Evolutionary conservation across 2,113 vertebrate species (phyloP).

Genomic region (Polyodon spathula): DNA sequence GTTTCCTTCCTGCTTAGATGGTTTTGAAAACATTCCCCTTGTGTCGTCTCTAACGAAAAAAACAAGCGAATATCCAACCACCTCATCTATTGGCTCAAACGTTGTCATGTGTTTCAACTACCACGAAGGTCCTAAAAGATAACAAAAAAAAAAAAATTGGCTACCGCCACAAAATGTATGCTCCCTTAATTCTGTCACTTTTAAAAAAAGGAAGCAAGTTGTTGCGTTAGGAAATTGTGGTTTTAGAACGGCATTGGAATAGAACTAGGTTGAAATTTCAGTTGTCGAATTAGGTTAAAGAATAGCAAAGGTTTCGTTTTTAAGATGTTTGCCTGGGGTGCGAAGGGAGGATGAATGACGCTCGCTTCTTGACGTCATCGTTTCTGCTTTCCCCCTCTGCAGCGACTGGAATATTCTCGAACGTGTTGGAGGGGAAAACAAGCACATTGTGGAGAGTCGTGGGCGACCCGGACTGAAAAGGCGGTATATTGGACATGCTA

Average conservation of each 20-base stretch:
- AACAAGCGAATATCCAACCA: slow-evolving; percentile 50
- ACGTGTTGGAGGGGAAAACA: slow-evolving; percentile 24
- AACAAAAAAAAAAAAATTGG: slow-evolving; percentile 34
- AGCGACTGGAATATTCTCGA: slow-evolving; percentile 56
- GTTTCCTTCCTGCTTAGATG: slow-evolving; percentile 40
- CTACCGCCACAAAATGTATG: not conserved
- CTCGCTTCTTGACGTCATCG: slow-evolving; percentile 59
- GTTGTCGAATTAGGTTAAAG: too few species aligned
- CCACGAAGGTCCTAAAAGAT: slow-evolving; percentile 26
- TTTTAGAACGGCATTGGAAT: too few species aligned
- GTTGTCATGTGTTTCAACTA: slow-evolving; percentile 36
- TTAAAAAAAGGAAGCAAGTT: too few species aligned
- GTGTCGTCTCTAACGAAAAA: slow-evolving; percentile 52
- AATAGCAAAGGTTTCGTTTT: not conserved
- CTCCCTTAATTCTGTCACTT: not conserved
- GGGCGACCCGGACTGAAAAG: not conserved
- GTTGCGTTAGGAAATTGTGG: too few species aligned
- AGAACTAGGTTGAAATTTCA: too few species aligned
- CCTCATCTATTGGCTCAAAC: slow-evolving; percentile 37
- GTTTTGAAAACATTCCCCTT: slow-evolving; percentile 61
- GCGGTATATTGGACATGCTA: not conserved
- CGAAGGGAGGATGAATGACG: slow-evolving; percentile 22
- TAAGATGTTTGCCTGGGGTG: slow-evolving; percentile 1
- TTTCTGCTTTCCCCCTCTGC: slow-evolving; percentile 50
- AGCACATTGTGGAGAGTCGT: not conserved